Percentiles rank a stretch among this genome's conserved stretches.
Evolutionary conservation across 2,113 vertebrate species (phyloP).

Genomic region (Nothobranchius kuhntae): DNA sequence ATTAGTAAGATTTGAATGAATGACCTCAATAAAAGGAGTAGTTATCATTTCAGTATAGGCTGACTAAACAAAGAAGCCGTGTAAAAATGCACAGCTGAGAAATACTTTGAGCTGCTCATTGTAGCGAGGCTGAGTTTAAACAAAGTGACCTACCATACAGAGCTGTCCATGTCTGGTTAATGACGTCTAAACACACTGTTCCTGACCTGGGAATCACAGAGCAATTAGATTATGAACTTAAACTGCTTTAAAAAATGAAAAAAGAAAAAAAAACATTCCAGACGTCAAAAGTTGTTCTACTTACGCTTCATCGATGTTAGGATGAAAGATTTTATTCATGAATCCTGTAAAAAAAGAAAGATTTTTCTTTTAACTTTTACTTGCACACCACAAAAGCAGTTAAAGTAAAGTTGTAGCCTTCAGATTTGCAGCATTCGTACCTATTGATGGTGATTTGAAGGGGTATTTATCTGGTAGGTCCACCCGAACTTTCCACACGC

Average conservation of each 20-base stretch:
- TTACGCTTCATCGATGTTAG: slow-evolving; percentile 99
- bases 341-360: slow-evolving; percentile 83
- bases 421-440: slow-evolving; percentile 68
- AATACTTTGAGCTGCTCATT: no score
- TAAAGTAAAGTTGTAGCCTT: not conserved
- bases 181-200: slow-evolving; percentile 99
- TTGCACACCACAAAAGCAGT: not conserved
- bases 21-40: no score
- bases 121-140: no score
- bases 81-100: no score
- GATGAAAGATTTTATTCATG: slow-evolving; percentile 99
- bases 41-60: no score
- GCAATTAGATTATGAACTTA: not conserved
- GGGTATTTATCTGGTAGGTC: slow-evolving; percentile 99
- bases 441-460: slow-evolving; percentile 99
- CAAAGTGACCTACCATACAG: slow-evolving; percentile 88
- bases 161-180: slow-evolving; percentile 99
- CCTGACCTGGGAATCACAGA: slow-evolving; percentile 86
- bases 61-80: no score
- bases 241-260: no score
- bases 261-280: not conserved
- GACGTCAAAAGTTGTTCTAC: slow-evolving; percentile 59
- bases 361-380: not conserved
- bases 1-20: no score
- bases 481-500: slow-evolving; percentile 99